phyloP scores from a whole-genome alignment of 2,797 vertebrate species.

The Myripristis murdjan region DNA sequence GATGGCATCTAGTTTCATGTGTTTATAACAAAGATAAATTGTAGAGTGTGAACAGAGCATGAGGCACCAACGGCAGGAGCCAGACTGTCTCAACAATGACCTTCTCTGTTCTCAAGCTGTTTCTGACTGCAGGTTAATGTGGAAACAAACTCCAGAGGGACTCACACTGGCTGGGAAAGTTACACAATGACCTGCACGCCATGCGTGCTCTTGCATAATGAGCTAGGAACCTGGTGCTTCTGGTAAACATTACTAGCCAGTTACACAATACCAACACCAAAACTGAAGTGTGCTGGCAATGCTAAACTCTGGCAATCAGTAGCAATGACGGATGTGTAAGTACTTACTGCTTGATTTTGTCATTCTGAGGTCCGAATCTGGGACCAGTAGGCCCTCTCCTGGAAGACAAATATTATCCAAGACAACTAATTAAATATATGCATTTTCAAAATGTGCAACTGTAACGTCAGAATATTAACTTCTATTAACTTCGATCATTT shows the following conservation, averaged over 20 bases:
- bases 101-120: constrained; percentile 57
- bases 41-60: background rate
- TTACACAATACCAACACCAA: constrained; percentile 71
- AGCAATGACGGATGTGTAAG: constrained; percentile 31
- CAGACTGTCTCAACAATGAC: constrained; percentile 62
- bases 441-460: background rate
- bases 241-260: constrained; percentile 63
- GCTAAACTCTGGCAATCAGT: constrained; percentile 28
- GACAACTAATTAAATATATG: background rate
- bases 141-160: constrained; percentile 39
- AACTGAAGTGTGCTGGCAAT: constrained; percentile 25
- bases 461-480: background rate
- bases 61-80: constrained; percentile 40
- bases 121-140: constrained; percentile 29
- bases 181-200: constrained; percentile 59
- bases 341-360: constrained; percentile 98
- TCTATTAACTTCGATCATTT: background rate
- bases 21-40: constrained; percentile 43
- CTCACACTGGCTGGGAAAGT: constrained; percentile 39
- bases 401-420: constrained; percentile 48
- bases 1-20: constrained; percentile 43
- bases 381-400: constrained; percentile 97
- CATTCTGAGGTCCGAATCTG: constrained; percentile 95
- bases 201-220: constrained; percentile 53
- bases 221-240: constrained; percentile 42